Evolutionary conservation across 2,888 invertebrate genomes (phyloP).

Genomic region (Camptogramma bilineatum): DNA sequence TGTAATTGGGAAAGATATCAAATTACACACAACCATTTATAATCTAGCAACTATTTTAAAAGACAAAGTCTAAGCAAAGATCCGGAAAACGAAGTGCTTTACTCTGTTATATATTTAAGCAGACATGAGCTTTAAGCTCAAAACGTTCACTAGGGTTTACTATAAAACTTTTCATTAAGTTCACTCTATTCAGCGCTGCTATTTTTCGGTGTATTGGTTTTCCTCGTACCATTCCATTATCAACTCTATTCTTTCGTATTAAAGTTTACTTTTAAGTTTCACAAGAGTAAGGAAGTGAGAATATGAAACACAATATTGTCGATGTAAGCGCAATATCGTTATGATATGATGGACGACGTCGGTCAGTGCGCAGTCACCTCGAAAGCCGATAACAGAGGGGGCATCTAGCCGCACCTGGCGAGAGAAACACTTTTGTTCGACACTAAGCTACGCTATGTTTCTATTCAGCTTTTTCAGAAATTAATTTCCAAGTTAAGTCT

Average conservation of each 20-base stretch:
- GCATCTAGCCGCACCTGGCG: conserved; percentile 50
- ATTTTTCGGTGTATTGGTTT: conserved; percentile 20
- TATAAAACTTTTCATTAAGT: conserved; percentile 13
- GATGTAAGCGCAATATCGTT: conserved; percentile 80
- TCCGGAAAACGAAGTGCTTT: too few species aligned
- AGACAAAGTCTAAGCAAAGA: too few species aligned
- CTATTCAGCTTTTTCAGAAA: neutral
- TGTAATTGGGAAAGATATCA: neutral
- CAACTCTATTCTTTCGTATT: conserved; percentile 16
- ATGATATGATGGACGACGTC: conserved; percentile 82
- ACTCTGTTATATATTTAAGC: too few species aligned
- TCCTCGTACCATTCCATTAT: conserved; percentile 9
- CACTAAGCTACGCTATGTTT: neutral
- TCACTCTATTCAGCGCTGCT: conserved; percentile 1
- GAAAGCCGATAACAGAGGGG: conserved; percentile 75
- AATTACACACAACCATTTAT: too few species aligned
- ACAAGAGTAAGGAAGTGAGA: conserved; percentile 46
- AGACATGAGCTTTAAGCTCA: too few species aligned
- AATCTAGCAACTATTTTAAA: too few species aligned
- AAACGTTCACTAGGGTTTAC: neutral
- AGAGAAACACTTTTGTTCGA: conserved; percentile 27
- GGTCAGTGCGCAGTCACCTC: conserved; percentile 80
- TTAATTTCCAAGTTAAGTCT: too few species aligned
- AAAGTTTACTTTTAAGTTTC: conserved; percentile 12
- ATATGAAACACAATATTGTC: conserved; percentile 81